A percentile compares a stretch with the other conserved stretches of the same genome.
phyloP scores from a whole-genome alignment of 1,140 invertebrate genomes.

The Macrobrachium nipponense region DNA sequence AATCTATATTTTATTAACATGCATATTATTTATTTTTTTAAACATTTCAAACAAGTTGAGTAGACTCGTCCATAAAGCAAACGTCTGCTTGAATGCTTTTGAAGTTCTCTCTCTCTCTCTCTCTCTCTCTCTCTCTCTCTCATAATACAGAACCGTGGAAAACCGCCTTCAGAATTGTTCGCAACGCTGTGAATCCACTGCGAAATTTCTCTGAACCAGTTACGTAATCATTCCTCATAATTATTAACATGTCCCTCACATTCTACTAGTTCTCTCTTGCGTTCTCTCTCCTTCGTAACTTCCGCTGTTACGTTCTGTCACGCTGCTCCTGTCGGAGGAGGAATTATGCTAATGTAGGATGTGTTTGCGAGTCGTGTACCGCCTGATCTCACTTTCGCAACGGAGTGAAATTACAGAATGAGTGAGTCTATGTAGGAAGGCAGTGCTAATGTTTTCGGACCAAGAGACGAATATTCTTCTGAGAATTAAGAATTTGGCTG shows the following conservation, averaged over 20 bases:
- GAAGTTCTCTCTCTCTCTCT: conserved; percentile 16
- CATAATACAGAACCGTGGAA: not conserved
- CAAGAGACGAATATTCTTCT: too few relatives aligned
- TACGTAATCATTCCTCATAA: not conserved
- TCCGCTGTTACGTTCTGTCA: too few relatives aligned
- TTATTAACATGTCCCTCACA: not conserved
- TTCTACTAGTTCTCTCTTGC: not conserved
- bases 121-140: conserved; percentile 21
- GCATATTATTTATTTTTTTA: too few relatives aligned
- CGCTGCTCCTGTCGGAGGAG: too few relatives aligned
- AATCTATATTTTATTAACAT: too few relatives aligned
- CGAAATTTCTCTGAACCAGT: not conserved
- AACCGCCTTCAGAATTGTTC: not conserved
- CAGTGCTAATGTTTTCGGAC: too few relatives aligned
- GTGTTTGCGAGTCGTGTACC: too few relatives aligned
- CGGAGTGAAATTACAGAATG: too few relatives aligned
- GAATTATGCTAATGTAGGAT: too few relatives aligned
- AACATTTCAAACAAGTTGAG: not conserved
- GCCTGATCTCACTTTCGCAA: too few relatives aligned
- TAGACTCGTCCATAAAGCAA: not conserved
- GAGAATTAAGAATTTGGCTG: too few relatives aligned
- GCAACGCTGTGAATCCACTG: not conserved
- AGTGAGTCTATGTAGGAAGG: too few relatives aligned
- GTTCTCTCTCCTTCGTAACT: not conserved
- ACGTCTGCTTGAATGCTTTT: not conserved